Percentiles rank a stretch among this genome's conserved stretches.
Conservation (phyloP, 2,888 invertebrate species). For the Ceraclea dissimilis region DNA sequence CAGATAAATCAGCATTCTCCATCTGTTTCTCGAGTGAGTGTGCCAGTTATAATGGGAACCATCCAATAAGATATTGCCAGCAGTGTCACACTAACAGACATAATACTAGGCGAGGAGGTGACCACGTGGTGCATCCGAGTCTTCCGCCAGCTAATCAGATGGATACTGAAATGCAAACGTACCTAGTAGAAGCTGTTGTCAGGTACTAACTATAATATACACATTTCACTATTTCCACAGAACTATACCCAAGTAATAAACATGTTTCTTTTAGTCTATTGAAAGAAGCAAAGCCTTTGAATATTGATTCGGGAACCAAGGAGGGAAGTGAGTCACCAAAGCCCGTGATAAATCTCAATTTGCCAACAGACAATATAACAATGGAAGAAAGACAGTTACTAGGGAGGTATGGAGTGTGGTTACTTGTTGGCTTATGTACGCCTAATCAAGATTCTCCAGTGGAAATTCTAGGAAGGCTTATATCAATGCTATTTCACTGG, state of each 20-base stretch:
- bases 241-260: too few species aligned
- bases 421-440: conserved; percentile 88
- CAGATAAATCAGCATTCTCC: conserved; percentile 86
- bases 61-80: conserved; percentile 84
- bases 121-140: conserved; percentile 85
- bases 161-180: conserved; percentile 85
- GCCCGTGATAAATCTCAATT: conserved; percentile 37
- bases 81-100: conserved; percentile 87
- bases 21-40: conserved; percentile 97
- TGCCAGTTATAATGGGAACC: conserved; percentile 91
- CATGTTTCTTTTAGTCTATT: conserved; percentile 53
- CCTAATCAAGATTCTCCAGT: conserved; percentile 70
- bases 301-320: conserved; percentile 54
- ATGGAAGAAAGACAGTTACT: conserved; percentile 83
- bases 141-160: conserved; percentile 83
- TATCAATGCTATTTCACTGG: conserved; percentile 98
- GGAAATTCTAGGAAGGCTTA: conserved; percentile 78
- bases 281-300: conserved; percentile 83
- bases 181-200: conserved; percentile 90
- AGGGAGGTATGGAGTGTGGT: conserved; percentile 94
- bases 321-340: conserved; percentile 37
- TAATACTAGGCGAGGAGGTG: conserved; percentile 77
- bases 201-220: conserved; percentile 49
- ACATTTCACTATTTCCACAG: neutral
- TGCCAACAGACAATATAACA: conserved; percentile 57